Evolutionary conservation across 2,797 vertebrate genomes (phyloP).

Genomic region (Sebastes reedi): DNA sequence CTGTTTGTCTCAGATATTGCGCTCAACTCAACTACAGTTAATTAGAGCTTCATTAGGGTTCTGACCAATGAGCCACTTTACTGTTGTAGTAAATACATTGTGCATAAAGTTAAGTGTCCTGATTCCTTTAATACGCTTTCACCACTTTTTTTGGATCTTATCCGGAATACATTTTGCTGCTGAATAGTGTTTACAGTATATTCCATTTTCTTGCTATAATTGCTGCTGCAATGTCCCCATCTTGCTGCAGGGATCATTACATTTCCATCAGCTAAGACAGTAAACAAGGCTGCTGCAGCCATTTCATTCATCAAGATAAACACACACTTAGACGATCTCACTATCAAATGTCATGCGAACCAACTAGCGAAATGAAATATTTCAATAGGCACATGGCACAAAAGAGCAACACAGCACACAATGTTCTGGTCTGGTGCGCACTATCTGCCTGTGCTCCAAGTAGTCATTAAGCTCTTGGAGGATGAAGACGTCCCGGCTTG

Average conservation of each 20-base stretch:
- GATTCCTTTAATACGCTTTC: conserved; percentile 12
- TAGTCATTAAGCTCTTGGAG: conserved; percentile 61
- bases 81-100: conserved; percentile 22
- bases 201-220: conserved; percentile 48
- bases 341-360: conserved; percentile 42
- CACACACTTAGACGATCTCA: background rate
- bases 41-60: conserved; percentile 37
- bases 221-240: conserved; percentile 47
- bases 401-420: conserved; percentile 10
- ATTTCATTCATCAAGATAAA: conserved; percentile 55
- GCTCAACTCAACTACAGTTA: conserved; percentile 17
- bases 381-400: conserved; percentile 22
- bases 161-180: conserved; percentile 32
- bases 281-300: conserved; percentile 53
- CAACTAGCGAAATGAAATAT: conserved; percentile 44
- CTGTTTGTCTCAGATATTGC: conserved; percentile 4
- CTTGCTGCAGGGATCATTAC: conserved; percentile 61
- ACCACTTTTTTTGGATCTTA: conserved; percentile 27
- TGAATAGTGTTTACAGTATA: conserved; percentile 40
- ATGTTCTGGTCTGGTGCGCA: conserved; percentile 21
- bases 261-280: conserved; percentile 61
- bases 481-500: conserved; percentile 62
- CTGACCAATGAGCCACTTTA: conserved; percentile 46
- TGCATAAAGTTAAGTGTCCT: conserved; percentile 27
- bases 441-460: conserved; percentile 38